phyloP scores from a whole-genome alignment of 64 coral and sea anemone genomes.

The Acropora yongei region DNA sequence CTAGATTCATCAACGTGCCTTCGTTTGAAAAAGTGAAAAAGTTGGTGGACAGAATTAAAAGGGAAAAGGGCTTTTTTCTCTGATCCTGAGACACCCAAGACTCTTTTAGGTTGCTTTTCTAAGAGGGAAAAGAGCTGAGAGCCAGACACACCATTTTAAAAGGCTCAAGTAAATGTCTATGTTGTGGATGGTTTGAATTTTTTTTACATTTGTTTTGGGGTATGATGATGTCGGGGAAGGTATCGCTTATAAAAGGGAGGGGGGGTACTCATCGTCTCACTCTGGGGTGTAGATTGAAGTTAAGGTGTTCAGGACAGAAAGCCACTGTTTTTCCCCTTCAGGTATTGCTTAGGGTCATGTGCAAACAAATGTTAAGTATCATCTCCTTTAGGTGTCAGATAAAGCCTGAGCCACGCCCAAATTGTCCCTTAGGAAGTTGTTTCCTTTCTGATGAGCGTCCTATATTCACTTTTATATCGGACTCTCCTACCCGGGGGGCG shows the following conservation, averaged over 20 bases:
- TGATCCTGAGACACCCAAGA: slow-evolving; percentile 20
- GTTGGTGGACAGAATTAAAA: slow-evolving; percentile 37
- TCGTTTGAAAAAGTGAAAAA: slow-evolving; percentile 19
- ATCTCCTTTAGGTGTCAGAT: slow-evolving; percentile 9
- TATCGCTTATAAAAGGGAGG: not conserved
- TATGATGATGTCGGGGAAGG: slow-evolving; percentile 11
- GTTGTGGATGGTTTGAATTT: slow-evolving; percentile 36
- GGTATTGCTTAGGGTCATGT: slow-evolving; percentile 32
- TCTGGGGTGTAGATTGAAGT: not conserved
- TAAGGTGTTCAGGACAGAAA: slow-evolving; percentile 17
- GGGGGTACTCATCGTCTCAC: not conserved
- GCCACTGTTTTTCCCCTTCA: slow-evolving; percentile 26
- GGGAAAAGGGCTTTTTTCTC: slow-evolving; percentile 19
- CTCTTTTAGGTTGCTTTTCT: not conserved
- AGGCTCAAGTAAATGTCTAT: slow-evolving; percentile 37
- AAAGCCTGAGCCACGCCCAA: not conserved
- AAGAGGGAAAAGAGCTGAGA: not conserved
- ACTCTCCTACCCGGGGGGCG: no score
- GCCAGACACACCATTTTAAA: slow-evolving; percentile 7
- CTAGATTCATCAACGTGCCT: slow-evolving; percentile 29
- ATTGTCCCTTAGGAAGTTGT: not conserved
- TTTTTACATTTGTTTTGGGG: not conserved
- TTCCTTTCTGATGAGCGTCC: slow-evolving; percentile 2
- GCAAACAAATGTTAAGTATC: slow-evolving; percentile 2
- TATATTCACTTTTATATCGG: not conserved